Evolutionary conservation across 1,140 invertebrate genomes (phyloP).

Genomic region (Drosophila parabipectinata): DNA sequence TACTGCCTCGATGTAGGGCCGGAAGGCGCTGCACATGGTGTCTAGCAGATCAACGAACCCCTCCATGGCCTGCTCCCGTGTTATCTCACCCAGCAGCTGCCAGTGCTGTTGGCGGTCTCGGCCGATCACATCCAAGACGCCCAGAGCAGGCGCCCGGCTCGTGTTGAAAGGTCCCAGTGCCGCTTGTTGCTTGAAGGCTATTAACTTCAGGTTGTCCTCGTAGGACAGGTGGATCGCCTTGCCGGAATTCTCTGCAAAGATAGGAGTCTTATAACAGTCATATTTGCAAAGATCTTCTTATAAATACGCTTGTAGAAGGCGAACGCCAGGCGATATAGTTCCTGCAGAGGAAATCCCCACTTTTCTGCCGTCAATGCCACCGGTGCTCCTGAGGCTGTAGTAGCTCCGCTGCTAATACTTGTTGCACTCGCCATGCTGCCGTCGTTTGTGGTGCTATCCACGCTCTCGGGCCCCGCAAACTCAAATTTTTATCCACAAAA

Average conservation of each 20-base stretch:
- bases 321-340: constrained; percentile 94
- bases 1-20: constrained; percentile 95
- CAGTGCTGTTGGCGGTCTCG: constrained; percentile 96
- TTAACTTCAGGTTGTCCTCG: constrained; percentile 95
- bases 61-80: constrained; percentile 93
- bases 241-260: constrained; percentile 95
- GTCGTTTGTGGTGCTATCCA: constrained; percentile 10
- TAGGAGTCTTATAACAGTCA: background rate
- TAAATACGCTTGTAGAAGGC: constrained; percentile 93
- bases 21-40: constrained; percentile 93
- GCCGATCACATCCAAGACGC: constrained; percentile 97
- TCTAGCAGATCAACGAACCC: constrained; percentile 96
- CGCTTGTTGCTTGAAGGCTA: constrained; percentile 96
- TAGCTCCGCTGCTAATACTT: constrained; percentile 12
- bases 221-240: constrained; percentile 97
- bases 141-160: constrained; percentile 92
- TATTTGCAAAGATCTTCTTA: background rate
- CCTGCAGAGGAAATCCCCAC: constrained; percentile 89
- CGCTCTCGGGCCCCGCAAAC: constrained; percentile 34
- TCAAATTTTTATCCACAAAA: constrained; percentile 41
- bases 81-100: constrained; percentile 95
- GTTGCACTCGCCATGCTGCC: constrained; percentile 40
- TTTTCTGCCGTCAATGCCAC: constrained; percentile 63
- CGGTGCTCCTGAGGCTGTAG: background rate
- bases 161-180: constrained; percentile 92